A percentile compares a stretch with the other conserved stretches of the same genome.
Conservation (phyloP, 1,140 invertebrate genomes). For the Heliconius congener region DNA sequence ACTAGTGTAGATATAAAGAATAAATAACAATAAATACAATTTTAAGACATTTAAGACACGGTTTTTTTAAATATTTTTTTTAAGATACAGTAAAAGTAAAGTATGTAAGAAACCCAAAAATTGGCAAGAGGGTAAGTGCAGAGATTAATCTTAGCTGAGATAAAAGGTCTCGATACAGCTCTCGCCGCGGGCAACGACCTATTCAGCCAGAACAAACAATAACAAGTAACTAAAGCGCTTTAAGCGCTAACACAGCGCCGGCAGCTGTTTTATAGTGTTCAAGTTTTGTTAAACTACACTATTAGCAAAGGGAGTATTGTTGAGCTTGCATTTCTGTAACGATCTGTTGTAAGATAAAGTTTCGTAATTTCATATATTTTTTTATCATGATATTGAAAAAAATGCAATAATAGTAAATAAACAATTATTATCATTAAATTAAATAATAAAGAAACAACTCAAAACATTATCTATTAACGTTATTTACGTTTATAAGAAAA, state of each 20-base stretch:
- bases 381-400: no score
- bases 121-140: slow-evolving; percentile 20
- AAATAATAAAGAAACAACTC: no score
- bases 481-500: background rate
- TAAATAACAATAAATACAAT: background rate
- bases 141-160: slow-evolving; percentile 32
- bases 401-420: no score
- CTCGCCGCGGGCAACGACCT: slow-evolving; percentile 34
- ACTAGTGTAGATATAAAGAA: no score
- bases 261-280: background rate
- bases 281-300: background rate
- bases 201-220: slow-evolving; percentile 43
- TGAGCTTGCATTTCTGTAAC: background rate
- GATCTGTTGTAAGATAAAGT: background rate
- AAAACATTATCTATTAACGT: no score
- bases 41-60: background rate
- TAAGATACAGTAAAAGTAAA: background rate
- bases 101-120: background rate
- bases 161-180: slow-evolving; percentile 26
- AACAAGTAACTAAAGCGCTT: slow-evolving; percentile 27
- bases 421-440: no score
- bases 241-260: slow-evolving; percentile 26
- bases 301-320: no score
- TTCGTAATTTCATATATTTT: background rate
- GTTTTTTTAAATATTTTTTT: background rate